Conservation (phyloP, 2,113 vertebrate genomes). For the Mesitornis unicolor region DNA sequence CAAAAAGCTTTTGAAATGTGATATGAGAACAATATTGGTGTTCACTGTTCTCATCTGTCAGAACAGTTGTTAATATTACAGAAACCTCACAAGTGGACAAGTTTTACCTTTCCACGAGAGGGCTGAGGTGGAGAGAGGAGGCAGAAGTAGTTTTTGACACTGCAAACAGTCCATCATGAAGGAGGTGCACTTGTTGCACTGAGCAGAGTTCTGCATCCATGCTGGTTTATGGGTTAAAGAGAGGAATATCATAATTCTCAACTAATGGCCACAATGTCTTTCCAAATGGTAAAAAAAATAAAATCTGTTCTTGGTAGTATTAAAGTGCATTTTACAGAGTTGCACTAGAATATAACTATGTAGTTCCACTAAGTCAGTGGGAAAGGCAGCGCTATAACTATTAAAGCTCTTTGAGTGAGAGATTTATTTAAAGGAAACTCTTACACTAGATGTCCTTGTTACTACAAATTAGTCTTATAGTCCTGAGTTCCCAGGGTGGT, state of each 20-base stretch:
- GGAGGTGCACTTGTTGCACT: background rate
- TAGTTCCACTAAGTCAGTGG: conserved; percentile 3
- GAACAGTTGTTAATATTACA: background rate
- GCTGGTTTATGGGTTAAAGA: background rate
- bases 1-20: conserved; percentile 37
- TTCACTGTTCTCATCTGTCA: background rate
- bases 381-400: background rate
- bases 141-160: background rate
- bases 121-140: background rate
- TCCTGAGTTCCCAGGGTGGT: background rate
- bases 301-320: background rate
- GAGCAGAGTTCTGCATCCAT: background rate
- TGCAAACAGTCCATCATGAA: background rate
- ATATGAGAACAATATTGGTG: conserved; percentile 3
- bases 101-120: background rate
- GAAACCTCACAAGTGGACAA: background rate
- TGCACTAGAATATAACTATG: background rate
- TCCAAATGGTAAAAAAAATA: background rate
- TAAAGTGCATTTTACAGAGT: background rate
- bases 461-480: conserved; percentile 19
- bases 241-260: background rate
- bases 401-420: background rate
- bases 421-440: background rate
- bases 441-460: background rate
- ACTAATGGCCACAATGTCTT: background rate